Conservation (phyloP, 2,888 invertebrate genomes). For the Drymonia ruficornis region DNA sequence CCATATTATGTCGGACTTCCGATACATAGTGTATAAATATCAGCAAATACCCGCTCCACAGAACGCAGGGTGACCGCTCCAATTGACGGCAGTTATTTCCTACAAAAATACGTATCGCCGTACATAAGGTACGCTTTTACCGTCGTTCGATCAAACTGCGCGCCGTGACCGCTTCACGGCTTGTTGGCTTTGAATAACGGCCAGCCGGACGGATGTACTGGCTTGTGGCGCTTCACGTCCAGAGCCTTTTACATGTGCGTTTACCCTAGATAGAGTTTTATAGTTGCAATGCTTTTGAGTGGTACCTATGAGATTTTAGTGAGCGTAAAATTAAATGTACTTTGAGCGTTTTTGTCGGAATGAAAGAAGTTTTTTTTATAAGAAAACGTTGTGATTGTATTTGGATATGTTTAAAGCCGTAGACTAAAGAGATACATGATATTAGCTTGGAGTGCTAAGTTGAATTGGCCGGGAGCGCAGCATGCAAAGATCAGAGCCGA, state of each 20-base stretch:
- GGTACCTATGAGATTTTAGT: constrained; percentile 3
- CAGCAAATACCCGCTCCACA: not conserved
- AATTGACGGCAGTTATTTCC: constrained; percentile 1
- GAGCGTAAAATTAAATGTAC: not conserved
- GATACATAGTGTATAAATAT: no score
- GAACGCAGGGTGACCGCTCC: not conserved
- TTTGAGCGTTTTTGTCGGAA: not conserved
- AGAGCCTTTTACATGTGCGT: constrained; percentile 18
- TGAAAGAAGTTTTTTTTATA: not conserved
- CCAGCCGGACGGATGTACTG: constrained; percentile 13
- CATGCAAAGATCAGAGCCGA: no score
- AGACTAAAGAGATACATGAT: no score
- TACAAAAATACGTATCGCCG: not conserved
- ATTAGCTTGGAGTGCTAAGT: no score
- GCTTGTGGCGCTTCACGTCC: constrained; percentile 14
- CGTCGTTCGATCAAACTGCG: constrained; percentile 36
- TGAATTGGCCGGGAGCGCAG: no score
- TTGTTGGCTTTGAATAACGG: constrained; percentile 45
- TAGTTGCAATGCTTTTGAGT: constrained; percentile 15
- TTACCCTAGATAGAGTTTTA: constrained; percentile 17
- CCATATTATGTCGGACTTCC: no score
- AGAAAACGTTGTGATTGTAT: not conserved
- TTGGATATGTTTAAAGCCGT: no score
- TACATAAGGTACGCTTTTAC: constrained; percentile 4
- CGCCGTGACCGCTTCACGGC: constrained; percentile 37